phyloP scores from a whole-genome alignment of 2,113 vertebrate species.

The Ailurus styani region DNA sequence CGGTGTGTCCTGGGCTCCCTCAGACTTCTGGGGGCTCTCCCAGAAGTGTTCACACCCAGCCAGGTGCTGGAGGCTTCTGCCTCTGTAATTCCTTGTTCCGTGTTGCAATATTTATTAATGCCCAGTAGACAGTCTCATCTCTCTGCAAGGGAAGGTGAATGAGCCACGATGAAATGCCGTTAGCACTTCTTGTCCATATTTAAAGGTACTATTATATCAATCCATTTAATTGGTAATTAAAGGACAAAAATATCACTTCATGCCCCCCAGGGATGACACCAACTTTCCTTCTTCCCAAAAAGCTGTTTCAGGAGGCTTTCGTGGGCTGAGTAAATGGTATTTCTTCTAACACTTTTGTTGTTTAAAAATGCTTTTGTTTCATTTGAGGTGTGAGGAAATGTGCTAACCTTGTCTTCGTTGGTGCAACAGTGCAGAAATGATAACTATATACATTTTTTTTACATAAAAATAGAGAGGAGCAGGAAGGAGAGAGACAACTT shows the following conservation, averaged over 20 bases:
- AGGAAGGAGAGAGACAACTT: slow-evolving; percentile 82
- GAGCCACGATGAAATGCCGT: slow-evolving; percentile 39
- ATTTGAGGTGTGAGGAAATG: slow-evolving; percentile 79
- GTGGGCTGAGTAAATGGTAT: slow-evolving; percentile 76
- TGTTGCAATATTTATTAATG: background rate
- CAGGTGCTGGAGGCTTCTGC: slow-evolving; percentile 28
- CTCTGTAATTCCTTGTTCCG: slow-evolving; percentile 46
- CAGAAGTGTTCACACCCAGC: background rate
- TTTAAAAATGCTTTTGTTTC: slow-evolving; percentile 82
- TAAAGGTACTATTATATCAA: background rate
- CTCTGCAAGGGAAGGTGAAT: slow-evolving; percentile 10
- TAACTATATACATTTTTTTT: slow-evolving; percentile 83
- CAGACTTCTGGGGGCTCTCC: background rate
- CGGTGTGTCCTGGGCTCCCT: background rate
- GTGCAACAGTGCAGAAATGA: slow-evolving; percentile 82
- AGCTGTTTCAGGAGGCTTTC: slow-evolving; percentile 69
- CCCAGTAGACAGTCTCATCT: slow-evolving; percentile 34
- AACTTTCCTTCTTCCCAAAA: slow-evolving; percentile 41
- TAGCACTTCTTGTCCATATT: slow-evolving; percentile 4
- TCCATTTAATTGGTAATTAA: slow-evolving; percentile 63
- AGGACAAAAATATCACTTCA: slow-evolving; percentile 46
- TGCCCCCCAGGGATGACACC: background rate
- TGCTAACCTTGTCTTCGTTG: slow-evolving; percentile 82
- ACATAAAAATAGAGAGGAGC: slow-evolving; percentile 74
- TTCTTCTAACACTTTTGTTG: slow-evolving; percentile 79